These are phyloP conservation scores for Heterodera filipjevi DNA, from an alignment of 2,888 invertebrate species.

Conservation along the genomic window DNA sequence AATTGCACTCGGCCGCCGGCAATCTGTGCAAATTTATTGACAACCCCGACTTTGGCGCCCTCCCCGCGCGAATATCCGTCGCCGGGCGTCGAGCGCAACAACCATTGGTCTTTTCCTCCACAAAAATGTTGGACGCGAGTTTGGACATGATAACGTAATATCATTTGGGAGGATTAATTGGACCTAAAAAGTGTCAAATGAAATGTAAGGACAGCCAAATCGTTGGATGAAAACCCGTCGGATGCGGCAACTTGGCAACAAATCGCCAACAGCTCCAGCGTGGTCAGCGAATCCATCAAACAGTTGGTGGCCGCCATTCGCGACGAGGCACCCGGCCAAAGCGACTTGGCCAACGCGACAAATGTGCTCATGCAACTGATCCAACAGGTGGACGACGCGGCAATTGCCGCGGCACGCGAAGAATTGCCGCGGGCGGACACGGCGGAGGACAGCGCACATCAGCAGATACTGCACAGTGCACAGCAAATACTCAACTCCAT, in stretches of 20 bases:
- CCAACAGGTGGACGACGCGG: conserved; percentile 79
- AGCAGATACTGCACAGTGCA: conserved; percentile 79
- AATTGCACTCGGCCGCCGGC: conserved; percentile 86
- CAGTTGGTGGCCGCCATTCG: conserved; percentile 82
- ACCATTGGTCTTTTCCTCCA: conserved; percentile 78
- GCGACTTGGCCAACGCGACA: conserved; percentile 80
- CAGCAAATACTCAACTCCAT: conserved; percentile 82
- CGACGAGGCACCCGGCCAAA: conserved; percentile 91
- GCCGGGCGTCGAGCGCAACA: conserved; percentile 80
- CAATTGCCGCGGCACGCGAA: conserved; percentile 80
- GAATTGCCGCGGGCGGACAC: conserved; percentile 27
- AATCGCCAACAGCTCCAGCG: conserved; percentile 88
- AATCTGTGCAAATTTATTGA: conserved; percentile 89
- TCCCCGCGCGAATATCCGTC: conserved; percentile 84
- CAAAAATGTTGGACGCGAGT: conserved; percentile 76
- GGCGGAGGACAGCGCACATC: conserved; percentile 69
- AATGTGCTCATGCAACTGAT: conserved; percentile 78
- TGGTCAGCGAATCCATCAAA: conserved; percentile 94
- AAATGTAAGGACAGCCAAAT: conserved; percentile 76
- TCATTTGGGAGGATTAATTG: conserved; percentile 65
- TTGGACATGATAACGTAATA: conserved; percentile 79
- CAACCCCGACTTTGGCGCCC: conserved; percentile 87
- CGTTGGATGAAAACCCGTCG: conserved; percentile 78
- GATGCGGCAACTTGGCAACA: conserved; percentile 93
- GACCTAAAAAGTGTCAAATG: not conserved